Evolutionary conservation across 1,140 invertebrate genomes (phyloP).

Genomic region (Heliconius himera): DNA sequence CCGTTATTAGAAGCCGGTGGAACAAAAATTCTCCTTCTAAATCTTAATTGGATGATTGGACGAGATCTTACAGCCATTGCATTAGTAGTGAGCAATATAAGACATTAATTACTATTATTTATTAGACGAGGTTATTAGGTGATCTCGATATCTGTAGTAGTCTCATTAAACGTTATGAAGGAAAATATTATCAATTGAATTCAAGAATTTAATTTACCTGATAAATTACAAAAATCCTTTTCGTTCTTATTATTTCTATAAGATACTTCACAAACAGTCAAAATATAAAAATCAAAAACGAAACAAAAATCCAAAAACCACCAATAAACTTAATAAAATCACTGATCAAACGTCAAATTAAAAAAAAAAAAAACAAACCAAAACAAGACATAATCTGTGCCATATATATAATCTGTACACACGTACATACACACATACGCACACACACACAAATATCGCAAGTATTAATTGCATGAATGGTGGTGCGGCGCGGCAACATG

Average conservation of each 20-base stretch:
- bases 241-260: too few relatives aligned
- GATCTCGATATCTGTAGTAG: not conserved
- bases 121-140: not conserved
- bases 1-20: conserved; percentile 1
- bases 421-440: too few relatives aligned
- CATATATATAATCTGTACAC: not conserved
- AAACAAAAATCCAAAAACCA: too few relatives aligned
- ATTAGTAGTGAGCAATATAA: not conserved
- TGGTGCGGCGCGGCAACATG: conserved; percentile 68
- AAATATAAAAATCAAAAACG: not conserved
- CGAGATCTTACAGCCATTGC: not conserved
- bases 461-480: conserved; percentile 65
- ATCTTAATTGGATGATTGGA: conserved; percentile 2
- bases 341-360: not conserved
- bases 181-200: too few relatives aligned
- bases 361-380: conserved; percentile 23
- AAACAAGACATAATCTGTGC: conserved; percentile 20
- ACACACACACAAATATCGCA: not conserved
- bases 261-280: not conserved
- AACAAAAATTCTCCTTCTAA: not conserved
- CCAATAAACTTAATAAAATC: too few relatives aligned
- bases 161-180: not conserved
- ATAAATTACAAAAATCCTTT: too few relatives aligned
- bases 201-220: not conserved
- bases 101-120: not conserved